These are phyloP conservation scores for Python bivittatus DNA, from an alignment of 2,113 vertebrate genomes.

Conservation along the genomic window DNA sequence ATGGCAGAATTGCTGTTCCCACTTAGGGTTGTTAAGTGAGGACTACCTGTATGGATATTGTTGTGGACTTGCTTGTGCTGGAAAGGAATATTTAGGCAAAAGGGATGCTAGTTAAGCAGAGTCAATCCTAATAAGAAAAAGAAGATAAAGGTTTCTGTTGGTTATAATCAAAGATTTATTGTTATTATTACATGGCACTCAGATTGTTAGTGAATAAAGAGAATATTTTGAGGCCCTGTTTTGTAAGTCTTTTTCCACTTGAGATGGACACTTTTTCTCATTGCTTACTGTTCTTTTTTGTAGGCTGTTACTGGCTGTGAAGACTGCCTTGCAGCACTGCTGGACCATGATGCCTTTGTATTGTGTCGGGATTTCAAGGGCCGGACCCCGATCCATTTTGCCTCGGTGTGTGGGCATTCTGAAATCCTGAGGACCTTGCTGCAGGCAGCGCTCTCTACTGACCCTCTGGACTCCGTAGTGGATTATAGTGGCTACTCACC, in stretches of 20 bases:
- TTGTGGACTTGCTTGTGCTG: neutral
- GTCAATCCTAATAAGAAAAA: neutral
- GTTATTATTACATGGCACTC: neutral
- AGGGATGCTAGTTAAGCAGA: neutral
- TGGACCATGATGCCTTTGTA: conserved; percentile 91
- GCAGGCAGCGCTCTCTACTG: conserved; percentile 82
- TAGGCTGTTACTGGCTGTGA: conserved; percentile 88
- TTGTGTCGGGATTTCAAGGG: conserved; percentile 91
- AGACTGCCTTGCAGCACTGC: conserved; percentile 86
- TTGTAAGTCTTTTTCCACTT: neutral
- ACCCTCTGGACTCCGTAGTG: conserved; percentile 88
- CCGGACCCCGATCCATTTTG: conserved; percentile 88
- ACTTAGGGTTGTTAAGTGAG: neutral
- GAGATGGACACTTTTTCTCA: neutral
- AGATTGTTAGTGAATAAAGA: neutral
- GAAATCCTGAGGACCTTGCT: conserved; percentile 82
- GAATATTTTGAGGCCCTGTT: neutral
- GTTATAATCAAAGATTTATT: neutral
- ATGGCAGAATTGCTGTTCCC: neutral
- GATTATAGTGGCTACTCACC: conserved; percentile 93
- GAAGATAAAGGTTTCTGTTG: neutral
- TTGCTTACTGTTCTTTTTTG: neutral
- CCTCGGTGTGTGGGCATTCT: conserved; percentile 87
- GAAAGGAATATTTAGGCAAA: neutral
- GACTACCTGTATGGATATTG: neutral